These are phyloP conservation scores for Plestiodon gilberti DNA, from an alignment of 2,113 vertebrate species.

Conservation along the genomic window DNA sequence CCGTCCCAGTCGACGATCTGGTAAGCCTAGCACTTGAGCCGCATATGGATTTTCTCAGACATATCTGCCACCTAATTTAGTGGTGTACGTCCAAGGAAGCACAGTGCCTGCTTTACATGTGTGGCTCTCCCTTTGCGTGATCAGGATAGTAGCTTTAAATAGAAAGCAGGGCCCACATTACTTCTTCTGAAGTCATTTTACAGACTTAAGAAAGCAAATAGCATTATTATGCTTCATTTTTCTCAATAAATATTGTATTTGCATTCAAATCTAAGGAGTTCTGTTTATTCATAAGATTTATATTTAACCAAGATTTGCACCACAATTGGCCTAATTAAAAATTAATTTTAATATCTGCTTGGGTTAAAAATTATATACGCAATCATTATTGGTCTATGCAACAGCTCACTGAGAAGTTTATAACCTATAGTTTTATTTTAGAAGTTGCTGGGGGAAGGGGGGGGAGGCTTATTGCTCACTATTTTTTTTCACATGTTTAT, in stretches of 20 bases:
- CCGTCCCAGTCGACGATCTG: too few species aligned
- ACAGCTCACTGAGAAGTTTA: conserved; percentile 29
- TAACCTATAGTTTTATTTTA: too few species aligned
- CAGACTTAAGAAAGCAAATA: conserved; percentile 47
- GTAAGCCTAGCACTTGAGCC: too few species aligned
- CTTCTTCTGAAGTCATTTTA: conserved; percentile 26
- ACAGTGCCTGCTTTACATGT: background rate
- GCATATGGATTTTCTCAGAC: too few species aligned
- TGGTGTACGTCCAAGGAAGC: too few species aligned
- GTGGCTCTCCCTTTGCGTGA: background rate
- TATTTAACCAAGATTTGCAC: conserved; percentile 61
- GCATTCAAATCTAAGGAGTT: conserved; percentile 58
- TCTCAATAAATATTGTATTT: conserved; percentile 68
- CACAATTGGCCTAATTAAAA: conserved; percentile 73
- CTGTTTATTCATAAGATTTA: conserved; percentile 72
- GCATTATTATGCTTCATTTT: conserved; percentile 57
- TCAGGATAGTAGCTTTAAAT: background rate
- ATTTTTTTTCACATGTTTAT: too few species aligned
- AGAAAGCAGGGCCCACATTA: background rate
- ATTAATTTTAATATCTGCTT: conserved; percentile 70
- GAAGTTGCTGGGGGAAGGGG: background rate
- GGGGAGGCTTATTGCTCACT: background rate
- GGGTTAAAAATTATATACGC: conserved; percentile 66
- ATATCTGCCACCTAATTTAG: background rate
- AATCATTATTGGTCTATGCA: conserved; percentile 43